phyloP scores from a whole-genome alignment of 2,888 invertebrate species.

The Nomada fucata region DNA sequence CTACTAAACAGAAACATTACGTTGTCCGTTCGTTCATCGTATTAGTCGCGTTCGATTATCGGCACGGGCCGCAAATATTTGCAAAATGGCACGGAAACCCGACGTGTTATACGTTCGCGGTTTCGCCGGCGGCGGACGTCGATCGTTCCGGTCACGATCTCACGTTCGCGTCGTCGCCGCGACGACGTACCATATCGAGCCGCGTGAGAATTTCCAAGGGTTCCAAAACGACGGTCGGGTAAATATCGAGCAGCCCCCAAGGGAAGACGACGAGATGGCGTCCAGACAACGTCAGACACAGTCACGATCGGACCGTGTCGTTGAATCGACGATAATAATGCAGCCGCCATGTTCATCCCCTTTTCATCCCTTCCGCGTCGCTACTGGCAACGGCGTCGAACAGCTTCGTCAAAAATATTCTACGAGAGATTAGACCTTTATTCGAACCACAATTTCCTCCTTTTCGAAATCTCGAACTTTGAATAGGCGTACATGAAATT shows the following conservation, averaged over 20 bases:
- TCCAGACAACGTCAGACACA: constrained; percentile 68
- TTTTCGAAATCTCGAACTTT: too few species aligned
- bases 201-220: constrained; percentile 32
- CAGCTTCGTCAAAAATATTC: not conserved
- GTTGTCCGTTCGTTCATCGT: not conserved
- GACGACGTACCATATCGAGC: not conserved
- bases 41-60: constrained; percentile 27
- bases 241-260: constrained; percentile 56
- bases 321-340: constrained; percentile 66
- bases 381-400: constrained; percentile 22
- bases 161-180: constrained; percentile 7
- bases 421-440: too few species aligned
- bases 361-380: constrained; percentile 20
- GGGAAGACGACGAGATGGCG: constrained; percentile 54
- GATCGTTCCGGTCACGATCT: not conserved
- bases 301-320: constrained; percentile 52
- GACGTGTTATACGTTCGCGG: not conserved
- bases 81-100: not conserved
- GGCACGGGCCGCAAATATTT: constrained; percentile 21
- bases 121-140: not conserved
- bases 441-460: too few species aligned
- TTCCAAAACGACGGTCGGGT: constrained; percentile 46
- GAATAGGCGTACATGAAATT: too few species aligned
- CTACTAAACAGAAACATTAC: constrained; percentile 27
- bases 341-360: constrained; percentile 39